Evolutionary conservation across 2,797 vertebrate genomes (phyloP), one percentile per base, ranked within the genome.

Genomic region (Neomorphus geoffroyi): DNA sequence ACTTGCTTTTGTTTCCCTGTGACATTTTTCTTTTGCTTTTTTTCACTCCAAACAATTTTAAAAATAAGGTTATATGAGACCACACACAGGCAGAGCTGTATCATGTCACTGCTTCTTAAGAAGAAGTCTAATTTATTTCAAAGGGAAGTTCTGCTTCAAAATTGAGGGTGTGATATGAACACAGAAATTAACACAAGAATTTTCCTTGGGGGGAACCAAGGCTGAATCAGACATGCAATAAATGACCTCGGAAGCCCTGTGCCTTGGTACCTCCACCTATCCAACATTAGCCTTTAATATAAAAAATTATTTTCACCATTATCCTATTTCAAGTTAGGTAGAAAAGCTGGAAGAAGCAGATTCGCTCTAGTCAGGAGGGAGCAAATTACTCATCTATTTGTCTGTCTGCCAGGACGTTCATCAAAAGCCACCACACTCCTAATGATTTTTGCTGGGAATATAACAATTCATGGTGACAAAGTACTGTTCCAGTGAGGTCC

Each of bases 81-180:
- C 93, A 97, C 94, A 97, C 94, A 96, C 94, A 86, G 80, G 83
- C 94, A 93, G 66, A 3, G 64, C 90, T 88, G 90, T 94, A 96
- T 96, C 96, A 77, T 96, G 96, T 95, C 95, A 9, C 94, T 90
- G 77, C 90, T 84, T 83, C 94, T 96, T 45, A 90, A 65, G 87
- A 60, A 97, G 91, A 96, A 86, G 87, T 88, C 92, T 92, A 84
- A 97, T 97, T 96, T 96, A 96, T 97, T 97, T 97, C 96, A 97
- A 96, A 96, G 94, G 88, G 83, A 96, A 96, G 90, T 93, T 94
- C 88, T 92, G 92, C 94, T 96, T 84, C 92, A 94, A 96, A 96
- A 97, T 90, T 96, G 96, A 96, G 95, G 94, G 92, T 94, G 95
- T 94, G 96, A 97, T 96, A 96, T 58, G 90, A 96, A 91, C 94